Conservation (phyloP, 2,888 invertebrate species). For the Mythimna ferrago region DNA sequence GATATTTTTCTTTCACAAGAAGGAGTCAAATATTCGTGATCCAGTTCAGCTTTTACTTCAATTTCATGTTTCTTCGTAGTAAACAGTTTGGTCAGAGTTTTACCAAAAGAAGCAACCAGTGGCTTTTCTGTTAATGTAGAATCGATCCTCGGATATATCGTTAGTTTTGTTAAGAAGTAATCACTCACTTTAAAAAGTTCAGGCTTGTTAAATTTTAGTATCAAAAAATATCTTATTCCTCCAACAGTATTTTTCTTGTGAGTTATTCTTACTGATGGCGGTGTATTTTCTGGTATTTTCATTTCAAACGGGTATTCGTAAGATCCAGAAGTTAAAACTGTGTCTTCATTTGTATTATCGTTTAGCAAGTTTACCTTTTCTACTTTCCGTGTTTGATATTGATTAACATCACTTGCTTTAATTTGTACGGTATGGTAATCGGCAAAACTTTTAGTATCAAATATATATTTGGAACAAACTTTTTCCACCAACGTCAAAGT, state of each 20-base stretch:
- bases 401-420: neutral
- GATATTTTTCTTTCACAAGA: conserved; percentile 23
- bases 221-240: conserved; percentile 31
- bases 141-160: conserved; percentile 16
- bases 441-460: conserved; percentile 24
- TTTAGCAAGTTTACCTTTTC: conserved; percentile 11
- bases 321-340: conserved; percentile 7
- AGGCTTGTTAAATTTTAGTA: conserved; percentile 40
- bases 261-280: conserved; percentile 29
- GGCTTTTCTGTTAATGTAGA: conserved; percentile 15
- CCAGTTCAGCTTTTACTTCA: conserved; percentile 34
- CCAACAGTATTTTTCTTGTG: neutral
- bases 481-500: conserved; percentile 60
- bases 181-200: neutral
- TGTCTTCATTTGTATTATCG: neutral
- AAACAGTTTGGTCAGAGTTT: conserved; percentile 33
- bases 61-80: conserved; percentile 17
- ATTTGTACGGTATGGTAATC: conserved; percentile 24
- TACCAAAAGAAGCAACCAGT: conserved; percentile 21
- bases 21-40: conserved; percentile 37
- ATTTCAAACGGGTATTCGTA: conserved; percentile 36
- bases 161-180: conserved; percentile 14
- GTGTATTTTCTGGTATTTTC: conserved; percentile 35
- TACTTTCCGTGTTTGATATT: conserved; percentile 20
- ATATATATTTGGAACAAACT: conserved; percentile 38